Evolutionary conservation across 2,888 invertebrate genomes (phyloP), one percentile per base, ranked within the genome.

Genomic region (Ceratothoa steindachneri): DNA sequence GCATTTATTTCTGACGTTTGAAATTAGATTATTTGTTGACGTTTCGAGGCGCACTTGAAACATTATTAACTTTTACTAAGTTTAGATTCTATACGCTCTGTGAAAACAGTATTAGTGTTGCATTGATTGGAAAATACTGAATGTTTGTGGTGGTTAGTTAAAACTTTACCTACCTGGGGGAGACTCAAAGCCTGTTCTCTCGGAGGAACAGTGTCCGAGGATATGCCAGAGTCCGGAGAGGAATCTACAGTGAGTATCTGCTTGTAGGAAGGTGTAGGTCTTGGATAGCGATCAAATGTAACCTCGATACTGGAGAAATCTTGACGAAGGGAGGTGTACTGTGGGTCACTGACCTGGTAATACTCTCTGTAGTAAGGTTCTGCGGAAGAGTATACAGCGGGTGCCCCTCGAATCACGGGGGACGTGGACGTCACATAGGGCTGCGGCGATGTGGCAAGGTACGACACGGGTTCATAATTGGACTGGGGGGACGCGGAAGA

Each of bases 121-220:
- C n/a, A n/a, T n/a, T n/a, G n/a, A n/a, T n/a, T n/a, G n/a, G n/a
- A n/a, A n/a, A n/a, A n/a, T n/a, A n/a, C n/a, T n/a, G n/a, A n/a
- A n/a, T n/a, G n/a, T n/a, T n/a, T n/a, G n/a, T n/a, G n/a, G n/a
- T n/a, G n/a, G n/a, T 41, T 15, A 41, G 5, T 41, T 41, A 41
- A 41, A 41, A 15, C 15, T 41, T 5, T 41, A 78, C 75, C 72
- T 80, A 83, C 83, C 82, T 83, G 83, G 28, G 82, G 82, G n/a
- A 69, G 41, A 60, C 82, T 80, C 53, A 81, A 90, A 84, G 92
- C 91, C 87, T 93, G 93, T 86, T 93, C 93, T 83, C 93, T 87
- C 80, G 95, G 94, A 77, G 95, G 95, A 84, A 94, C 93, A 81
- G 94, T 93, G 84, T 95, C 93, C 52, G 94, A 93, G 80, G 96